Evolutionary conservation across 2,888 invertebrate genomes (phyloP), one percentile per base, ranked within the genome.

Genomic region (Parnassius orleans): DNA sequence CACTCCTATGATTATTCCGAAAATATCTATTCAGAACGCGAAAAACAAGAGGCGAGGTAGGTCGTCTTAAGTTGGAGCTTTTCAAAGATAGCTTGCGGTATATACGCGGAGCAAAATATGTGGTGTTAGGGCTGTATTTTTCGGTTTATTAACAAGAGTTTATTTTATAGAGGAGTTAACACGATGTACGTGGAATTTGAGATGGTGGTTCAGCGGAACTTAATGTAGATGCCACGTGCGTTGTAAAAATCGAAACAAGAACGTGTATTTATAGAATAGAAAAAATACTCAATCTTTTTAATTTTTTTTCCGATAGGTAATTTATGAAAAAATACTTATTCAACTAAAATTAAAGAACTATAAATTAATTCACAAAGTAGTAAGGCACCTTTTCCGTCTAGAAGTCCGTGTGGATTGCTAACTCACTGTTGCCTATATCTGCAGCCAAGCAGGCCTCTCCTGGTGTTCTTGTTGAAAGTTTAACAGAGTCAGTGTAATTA

Each of bases 101-200:
- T 80, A 80, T 84, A 83, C 80, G 82, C 76, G 33, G 79, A 72
- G 75, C 75, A 77, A 81, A 80, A 83, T 79, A 84, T 83, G 81
- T 81, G 78, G 75, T 80, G 80, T 84, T 53, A 75, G 76, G 74
- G 77, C 77, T 79, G 72, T 81, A 83, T 86, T 86, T 85, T 85
- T 84, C 77, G 77, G 79, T 82, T 77, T 81, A 78, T 79, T 81
- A 85, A 86, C 81, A 80, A 82, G 84, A 81, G 78, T 86, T 87
- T 87, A 86, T 86, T 84, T 84, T 81, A 81, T 73, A 76, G 71
- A 71, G 80, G 80, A 80, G 83, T 86, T 86, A 80, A 79, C 78
- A 77, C 80, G 75, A 77, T 86, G 84, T 81, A 72, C 73, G 63
- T 69, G 69, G 79, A 78, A 81, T 81, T 76, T 77, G 69, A 66